Evolutionary conservation across 92 coral and sea anemone species (phyloP).

Genomic region (Palythoa caribaeorum): DNA sequence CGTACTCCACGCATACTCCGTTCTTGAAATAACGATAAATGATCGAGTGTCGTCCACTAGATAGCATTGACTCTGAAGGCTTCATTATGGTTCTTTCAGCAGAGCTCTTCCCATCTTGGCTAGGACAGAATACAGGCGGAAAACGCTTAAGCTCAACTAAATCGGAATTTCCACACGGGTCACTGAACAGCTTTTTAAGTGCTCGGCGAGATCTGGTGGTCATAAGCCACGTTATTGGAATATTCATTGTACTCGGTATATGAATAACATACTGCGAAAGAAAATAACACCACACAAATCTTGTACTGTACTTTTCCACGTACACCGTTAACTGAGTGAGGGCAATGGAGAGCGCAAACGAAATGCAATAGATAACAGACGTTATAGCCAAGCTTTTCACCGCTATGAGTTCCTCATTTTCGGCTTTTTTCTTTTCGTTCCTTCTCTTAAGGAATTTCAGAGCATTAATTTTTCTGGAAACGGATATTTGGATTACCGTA

Average conservation of each 20-base stretch:
- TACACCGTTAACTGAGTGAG: not conserved
- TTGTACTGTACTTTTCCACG: conserved; percentile 24
- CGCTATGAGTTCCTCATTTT: not conserved
- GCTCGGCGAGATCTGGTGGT: conserved; percentile 9
- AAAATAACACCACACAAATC: conserved; percentile 12
- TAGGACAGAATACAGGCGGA: not conserved
- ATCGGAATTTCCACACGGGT: conserved; percentile 11
- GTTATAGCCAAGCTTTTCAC: not conserved
- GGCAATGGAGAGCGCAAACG: conserved; percentile 11
- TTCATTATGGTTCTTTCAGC: conserved; percentile 10
- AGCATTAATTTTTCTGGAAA: conserved; percentile 3
- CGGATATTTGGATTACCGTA: not conserved
- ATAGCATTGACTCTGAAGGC: conserved; percentile 29
- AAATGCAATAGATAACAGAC: conserved; percentile 2
- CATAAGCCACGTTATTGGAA: conserved; percentile 15
- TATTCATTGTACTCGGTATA: conserved; percentile 11
- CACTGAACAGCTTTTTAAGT: conserved; percentile 5
- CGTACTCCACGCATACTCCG: not conserved
- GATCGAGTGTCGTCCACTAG: conserved; percentile 14
- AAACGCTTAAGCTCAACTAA: conserved; percentile 6
- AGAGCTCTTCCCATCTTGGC: not conserved
- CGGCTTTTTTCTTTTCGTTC: not conserved
- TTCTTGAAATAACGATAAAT: conserved; percentile 1
- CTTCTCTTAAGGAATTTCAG: not conserved
- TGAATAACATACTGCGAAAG: not conserved